phyloP scores from a whole-genome alignment of 1,140 invertebrate genomes.

The Dendrolimus kikuchii region DNA sequence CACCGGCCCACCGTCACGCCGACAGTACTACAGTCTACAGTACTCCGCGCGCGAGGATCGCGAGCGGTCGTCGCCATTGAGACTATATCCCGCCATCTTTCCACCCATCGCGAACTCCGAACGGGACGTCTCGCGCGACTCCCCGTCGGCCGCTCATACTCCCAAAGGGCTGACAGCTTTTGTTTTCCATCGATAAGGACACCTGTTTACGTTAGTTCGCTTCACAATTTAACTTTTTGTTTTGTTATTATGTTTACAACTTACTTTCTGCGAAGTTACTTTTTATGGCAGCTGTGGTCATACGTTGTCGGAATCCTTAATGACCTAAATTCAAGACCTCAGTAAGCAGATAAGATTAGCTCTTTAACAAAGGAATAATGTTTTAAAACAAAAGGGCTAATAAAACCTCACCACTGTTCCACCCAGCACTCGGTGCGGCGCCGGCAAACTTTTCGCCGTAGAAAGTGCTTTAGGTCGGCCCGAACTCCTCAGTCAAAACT shows the following conservation, averaged over 20 bases:
- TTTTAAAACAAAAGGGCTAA: no score
- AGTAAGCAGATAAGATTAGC: no score
- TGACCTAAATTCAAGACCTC: no score
- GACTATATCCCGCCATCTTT: constrained; percentile 14
- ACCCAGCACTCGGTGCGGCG: constrained; percentile 8
- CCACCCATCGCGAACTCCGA: constrained; percentile 7
- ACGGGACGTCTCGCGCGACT: constrained; percentile 28
- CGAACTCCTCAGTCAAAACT: constrained; percentile 55
- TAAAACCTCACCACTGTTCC: no score
- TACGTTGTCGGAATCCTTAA: no score
- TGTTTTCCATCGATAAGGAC: not conserved
- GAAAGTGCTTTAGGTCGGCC: constrained; percentile 61
- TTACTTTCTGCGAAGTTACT: no score
- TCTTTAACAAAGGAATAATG: no score
- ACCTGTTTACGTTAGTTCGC: no score
- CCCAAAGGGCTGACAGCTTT: constrained; percentile 1
- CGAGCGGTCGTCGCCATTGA: constrained; percentile 37
- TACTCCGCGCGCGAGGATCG: constrained; percentile 53
- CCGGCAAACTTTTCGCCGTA: constrained; percentile 57
- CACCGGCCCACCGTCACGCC: not conserved
- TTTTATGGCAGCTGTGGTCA: no score
- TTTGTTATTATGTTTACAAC: no score
- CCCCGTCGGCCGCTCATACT: no score
- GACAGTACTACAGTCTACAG: constrained; percentile 16
- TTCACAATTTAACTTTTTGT: no score